phyloP scores from a whole-genome alignment of 2,888 invertebrate genomes.

The Hemithea aestivaria region DNA sequence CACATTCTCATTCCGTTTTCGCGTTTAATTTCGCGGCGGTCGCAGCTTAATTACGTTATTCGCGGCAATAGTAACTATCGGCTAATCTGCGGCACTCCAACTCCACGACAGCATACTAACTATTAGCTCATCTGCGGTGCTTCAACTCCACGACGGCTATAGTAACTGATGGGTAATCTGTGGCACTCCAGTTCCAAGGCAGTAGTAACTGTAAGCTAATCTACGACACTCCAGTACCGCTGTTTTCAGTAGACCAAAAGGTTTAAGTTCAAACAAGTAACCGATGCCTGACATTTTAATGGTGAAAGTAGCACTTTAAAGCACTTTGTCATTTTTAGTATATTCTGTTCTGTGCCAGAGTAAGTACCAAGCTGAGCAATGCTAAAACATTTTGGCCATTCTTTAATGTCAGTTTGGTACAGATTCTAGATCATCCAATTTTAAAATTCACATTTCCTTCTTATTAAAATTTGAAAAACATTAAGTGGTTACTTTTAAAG shows the following conservation, averaged over 20 bases:
- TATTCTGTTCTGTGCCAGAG: too few species aligned
- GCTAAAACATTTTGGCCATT: too few species aligned
- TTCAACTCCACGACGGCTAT: slow-evolving; percentile 40
- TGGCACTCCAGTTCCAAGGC: slow-evolving; percentile 42
- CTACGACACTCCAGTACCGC: slow-evolving; percentile 30
- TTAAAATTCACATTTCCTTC: too few species aligned
- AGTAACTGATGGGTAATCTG: slow-evolving; percentile 12
- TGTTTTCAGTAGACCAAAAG: slow-evolving; percentile 41
- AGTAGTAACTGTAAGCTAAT: slow-evolving; percentile 14
- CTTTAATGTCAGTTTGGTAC: too few species aligned
- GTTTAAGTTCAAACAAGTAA: slow-evolving; percentile 46
- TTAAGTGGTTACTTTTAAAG: too few species aligned
- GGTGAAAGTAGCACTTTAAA: neutral
- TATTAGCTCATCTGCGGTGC: slow-evolving; percentile 15
- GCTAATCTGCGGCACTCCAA: slow-evolving; percentile 27
- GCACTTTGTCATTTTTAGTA: too few species aligned
- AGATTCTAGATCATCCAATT: too few species aligned
- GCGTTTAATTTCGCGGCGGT: slow-evolving; percentile 80
- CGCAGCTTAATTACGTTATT: slow-evolving; percentile 80
- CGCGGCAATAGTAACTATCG: slow-evolving; percentile 40
- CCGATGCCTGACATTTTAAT: slow-evolving; percentile 32
- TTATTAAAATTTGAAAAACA: too few species aligned
- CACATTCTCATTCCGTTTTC: slow-evolving; percentile 80
- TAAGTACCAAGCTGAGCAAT: too few species aligned
- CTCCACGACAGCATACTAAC: slow-evolving; percentile 21